These are phyloP conservation scores for Zosterops hypoxanthus DNA, from an alignment of 2,113 vertebrate genomes.

Conservation along the genomic window DNA sequence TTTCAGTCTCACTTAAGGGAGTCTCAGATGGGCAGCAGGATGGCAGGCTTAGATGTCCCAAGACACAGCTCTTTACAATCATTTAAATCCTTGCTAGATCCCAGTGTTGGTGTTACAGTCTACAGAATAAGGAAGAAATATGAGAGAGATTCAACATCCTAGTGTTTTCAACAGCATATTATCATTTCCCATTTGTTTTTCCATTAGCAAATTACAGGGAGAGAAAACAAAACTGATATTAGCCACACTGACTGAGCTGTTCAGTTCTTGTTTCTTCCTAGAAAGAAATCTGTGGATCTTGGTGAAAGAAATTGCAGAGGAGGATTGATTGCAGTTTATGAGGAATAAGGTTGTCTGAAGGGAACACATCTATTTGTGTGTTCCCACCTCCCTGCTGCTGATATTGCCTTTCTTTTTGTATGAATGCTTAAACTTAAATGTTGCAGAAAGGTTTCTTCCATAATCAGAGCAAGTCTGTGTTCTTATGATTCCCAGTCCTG, in stretches of 20 bases:
- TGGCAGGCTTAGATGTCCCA: neutral
- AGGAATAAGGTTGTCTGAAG: neutral
- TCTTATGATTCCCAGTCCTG: neutral
- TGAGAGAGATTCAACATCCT: neutral
- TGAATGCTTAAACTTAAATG: neutral
- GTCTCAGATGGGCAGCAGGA: neutral
- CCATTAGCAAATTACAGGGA: neutral
- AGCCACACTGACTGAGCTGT: neutral
- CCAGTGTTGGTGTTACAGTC: neutral
- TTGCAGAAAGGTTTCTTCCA: neutral
- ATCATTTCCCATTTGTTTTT: neutral
- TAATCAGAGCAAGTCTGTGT: neutral
- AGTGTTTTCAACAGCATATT: neutral
- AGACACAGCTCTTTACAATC: neutral
- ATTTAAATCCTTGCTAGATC: neutral
- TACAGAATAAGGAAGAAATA: neutral
- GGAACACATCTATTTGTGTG: neutral
- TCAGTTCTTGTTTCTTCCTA: neutral
- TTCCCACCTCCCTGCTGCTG: neutral
- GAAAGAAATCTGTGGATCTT: neutral
- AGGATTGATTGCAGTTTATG: neutral
- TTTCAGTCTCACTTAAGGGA: neutral
- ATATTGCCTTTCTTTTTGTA: neutral
- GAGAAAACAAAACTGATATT: neutral
- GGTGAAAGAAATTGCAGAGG: neutral